phyloP scores from a whole-genome alignment of 2,797 vertebrate genomes.

The Chromis chromis region DNA sequence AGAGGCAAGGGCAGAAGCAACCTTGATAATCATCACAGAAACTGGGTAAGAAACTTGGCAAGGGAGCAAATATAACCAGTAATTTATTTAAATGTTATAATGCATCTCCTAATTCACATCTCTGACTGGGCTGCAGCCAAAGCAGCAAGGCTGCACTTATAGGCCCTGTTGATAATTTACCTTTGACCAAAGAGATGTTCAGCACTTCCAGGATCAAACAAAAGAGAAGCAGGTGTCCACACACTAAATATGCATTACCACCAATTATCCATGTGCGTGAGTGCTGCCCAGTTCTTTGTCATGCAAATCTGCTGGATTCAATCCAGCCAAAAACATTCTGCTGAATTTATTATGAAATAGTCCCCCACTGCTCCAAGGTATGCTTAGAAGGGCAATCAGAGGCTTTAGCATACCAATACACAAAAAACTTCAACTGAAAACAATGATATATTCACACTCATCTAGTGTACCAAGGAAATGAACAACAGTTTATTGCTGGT shows the following conservation, averaged over 20 bases:
- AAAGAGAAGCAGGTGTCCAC: conserved; percentile 4
- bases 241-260: conserved; percentile 8
- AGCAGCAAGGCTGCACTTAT: background rate
- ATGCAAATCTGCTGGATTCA: conserved; percentile 18
- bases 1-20: background rate
- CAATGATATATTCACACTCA: too few species aligned
- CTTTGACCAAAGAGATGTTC: background rate
- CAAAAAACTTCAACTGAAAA: background rate
- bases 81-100: background rate
- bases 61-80: background rate
- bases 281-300: conserved; percentile 6
- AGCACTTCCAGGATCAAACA: conserved; percentile 3
- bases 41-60: background rate
- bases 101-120: background rate
- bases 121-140: conserved; percentile 3
- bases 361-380: background rate
- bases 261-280: background rate
- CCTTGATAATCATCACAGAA: background rate
- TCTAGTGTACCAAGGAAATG: too few species aligned
- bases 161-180: background rate
- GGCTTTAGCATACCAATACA: background rate
- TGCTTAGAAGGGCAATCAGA: background rate
- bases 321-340: conserved; percentile 9
- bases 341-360: background rate
- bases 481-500: too few species aligned